Evolutionary conservation across 2,888 invertebrate species (phyloP).

Genomic region (Norana najaformis): DNA sequence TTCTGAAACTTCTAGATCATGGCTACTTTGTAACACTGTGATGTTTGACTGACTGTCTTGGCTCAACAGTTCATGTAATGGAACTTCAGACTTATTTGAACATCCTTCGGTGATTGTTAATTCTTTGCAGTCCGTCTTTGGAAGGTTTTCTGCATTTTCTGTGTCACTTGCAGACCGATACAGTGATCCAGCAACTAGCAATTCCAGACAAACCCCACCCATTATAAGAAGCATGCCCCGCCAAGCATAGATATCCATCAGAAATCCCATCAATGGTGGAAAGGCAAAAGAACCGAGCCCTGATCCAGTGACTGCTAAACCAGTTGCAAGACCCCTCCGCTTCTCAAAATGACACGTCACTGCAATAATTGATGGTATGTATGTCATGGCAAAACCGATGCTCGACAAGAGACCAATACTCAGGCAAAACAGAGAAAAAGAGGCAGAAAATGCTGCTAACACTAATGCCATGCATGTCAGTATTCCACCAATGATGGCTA

Average conservation of each 20-base stretch:
- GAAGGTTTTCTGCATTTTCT: not conserved
- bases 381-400: slow-evolving; percentile 45
- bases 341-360: slow-evolving; percentile 47
- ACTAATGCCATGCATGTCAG: slow-evolving; percentile 40
- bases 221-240: slow-evolving; percentile 47
- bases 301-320: slow-evolving; percentile 49
- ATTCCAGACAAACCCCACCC: slow-evolving; percentile 43
- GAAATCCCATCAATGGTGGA: slow-evolving; percentile 45
- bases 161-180: slow-evolving; percentile 39
- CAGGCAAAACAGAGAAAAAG: slow-evolving; percentile 39
- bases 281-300: slow-evolving; percentile 49
- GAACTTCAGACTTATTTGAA: slow-evolving; percentile 15
- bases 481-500: slow-evolving; percentile 44
- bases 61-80: not conserved
- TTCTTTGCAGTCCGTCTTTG: not conserved
- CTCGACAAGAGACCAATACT: slow-evolving; percentile 43
- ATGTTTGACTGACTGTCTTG: not conserved
- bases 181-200: slow-evolving; percentile 39
- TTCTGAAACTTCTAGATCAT: not conserved
- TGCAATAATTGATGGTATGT: slow-evolving; percentile 42
- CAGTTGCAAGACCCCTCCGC: slow-evolving; percentile 46
- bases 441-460: slow-evolving; percentile 39
- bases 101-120: not conserved
- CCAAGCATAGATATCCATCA: slow-evolving; percentile 47
- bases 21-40: slow-evolving; percentile 14